Evolutionary conservation across 2,797 vertebrate species (phyloP).

Genomic region (Syngnathus acus): DNA sequence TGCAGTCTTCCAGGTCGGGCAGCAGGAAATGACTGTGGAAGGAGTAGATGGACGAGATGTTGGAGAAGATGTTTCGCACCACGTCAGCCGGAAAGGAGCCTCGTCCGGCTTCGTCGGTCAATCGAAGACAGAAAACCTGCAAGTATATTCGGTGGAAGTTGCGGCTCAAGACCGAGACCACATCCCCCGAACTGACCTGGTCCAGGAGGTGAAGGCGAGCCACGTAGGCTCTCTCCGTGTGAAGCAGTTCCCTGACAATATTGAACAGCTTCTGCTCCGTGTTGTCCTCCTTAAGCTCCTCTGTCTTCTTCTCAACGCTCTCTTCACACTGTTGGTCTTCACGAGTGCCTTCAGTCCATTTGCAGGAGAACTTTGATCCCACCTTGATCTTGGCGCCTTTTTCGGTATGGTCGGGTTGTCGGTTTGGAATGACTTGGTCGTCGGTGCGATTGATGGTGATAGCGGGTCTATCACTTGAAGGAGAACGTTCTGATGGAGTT

Average conservation of each 20-base stretch:
- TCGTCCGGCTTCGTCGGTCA: slow-evolving; percentile 73
- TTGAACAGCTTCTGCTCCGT: slow-evolving; percentile 67
- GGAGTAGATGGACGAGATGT: slow-evolving; percentile 84
- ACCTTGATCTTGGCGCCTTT: background rate
- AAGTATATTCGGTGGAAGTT: background rate
- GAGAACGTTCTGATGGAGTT: slow-evolving; percentile 6
- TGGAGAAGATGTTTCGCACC: slow-evolving; percentile 84
- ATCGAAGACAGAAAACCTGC: slow-evolving; percentile 78
- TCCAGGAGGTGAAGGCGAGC: slow-evolving; percentile 79
- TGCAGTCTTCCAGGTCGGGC: slow-evolving; percentile 77
- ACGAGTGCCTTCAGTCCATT: slow-evolving; percentile 5
- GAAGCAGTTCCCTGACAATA: slow-evolving; percentile 78
- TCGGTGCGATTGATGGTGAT: background rate
- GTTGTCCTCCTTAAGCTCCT: slow-evolving; percentile 33
- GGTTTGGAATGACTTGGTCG: background rate
- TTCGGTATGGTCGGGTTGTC: background rate
- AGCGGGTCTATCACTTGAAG: slow-evolving; percentile 3
- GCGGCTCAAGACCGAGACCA: no score
- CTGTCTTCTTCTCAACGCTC: slow-evolving; percentile 14
- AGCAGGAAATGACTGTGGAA: slow-evolving; percentile 85
- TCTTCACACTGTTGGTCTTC: slow-evolving; percentile 12
- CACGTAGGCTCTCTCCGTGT: slow-evolving; percentile 82
- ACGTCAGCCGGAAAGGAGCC: slow-evolving; percentile 78
- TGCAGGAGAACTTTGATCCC: background rate
- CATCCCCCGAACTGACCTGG: slow-evolving; percentile 63